phyloP scores from a whole-genome alignment of 2,888 invertebrate species.

The Apotomis capreana region DNA sequence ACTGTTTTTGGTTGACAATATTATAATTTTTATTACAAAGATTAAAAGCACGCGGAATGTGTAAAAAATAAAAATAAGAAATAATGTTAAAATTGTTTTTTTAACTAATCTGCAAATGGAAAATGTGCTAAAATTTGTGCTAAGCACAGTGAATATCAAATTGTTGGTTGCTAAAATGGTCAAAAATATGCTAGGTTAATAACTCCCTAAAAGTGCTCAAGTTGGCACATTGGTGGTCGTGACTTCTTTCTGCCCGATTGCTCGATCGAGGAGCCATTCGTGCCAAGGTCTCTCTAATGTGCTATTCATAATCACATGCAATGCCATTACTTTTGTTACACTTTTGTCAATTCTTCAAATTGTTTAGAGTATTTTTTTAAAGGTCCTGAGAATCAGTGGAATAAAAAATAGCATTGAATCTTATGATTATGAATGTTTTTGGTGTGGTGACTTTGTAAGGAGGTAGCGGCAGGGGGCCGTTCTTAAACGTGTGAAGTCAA shows the following conservation, averaged over 20 bases:
- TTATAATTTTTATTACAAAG: no score
- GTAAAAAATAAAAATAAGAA: no score
- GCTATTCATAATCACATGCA: conserved; percentile 54
- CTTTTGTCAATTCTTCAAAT: conserved; percentile 26
- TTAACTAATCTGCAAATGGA: no score
- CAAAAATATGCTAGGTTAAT: no score
- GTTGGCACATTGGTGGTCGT: conserved; percentile 40
- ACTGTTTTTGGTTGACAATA: no score
- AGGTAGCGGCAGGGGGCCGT: conserved; percentile 13
- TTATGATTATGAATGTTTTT: conserved; percentile 5
- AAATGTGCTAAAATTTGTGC: no score
- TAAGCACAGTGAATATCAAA: no score
- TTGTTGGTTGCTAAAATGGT: no score
- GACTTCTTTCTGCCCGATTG: conserved; percentile 56
- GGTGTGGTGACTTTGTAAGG: conserved; percentile 1
- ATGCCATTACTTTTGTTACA: conserved; percentile 40
- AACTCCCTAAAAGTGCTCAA: no score
- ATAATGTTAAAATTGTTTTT: no score
- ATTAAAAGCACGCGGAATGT: no score
- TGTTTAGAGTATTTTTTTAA: conserved; percentile 20
- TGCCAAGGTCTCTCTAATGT: conserved; percentile 71
- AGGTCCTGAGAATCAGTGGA: conserved; percentile 12
- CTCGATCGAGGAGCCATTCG: conserved; percentile 61
- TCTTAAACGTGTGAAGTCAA: conserved; percentile 7
- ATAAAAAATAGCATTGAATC: conserved; percentile 17